phyloP scores from a whole-genome alignment of 2,797 vertebrate genomes.

The Neosilurus hyrtlii region DNA sequence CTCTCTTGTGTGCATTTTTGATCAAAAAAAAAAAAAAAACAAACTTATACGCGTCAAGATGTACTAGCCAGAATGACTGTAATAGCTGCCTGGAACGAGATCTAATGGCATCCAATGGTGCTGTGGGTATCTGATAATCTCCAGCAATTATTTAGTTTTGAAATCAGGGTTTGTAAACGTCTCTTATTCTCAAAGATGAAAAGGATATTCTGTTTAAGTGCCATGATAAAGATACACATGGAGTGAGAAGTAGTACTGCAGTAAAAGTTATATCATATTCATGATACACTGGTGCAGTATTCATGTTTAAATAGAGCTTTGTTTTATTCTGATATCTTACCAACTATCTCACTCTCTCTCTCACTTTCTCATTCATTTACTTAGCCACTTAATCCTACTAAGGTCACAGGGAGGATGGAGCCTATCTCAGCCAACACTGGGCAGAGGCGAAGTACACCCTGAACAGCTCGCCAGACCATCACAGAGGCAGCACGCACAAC shows the following conservation, averaged over 20 bases:
- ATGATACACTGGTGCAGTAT: background rate
- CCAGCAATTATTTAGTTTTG: slow-evolving; percentile 23
- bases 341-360: background rate
- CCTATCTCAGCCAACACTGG: too few species aligned
- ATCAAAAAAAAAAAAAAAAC: slow-evolving; percentile 69
- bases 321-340: background rate
- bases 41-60: slow-evolving; percentile 59
- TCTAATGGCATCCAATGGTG: slow-evolving; percentile 26
- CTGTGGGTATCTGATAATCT: slow-evolving; percentile 42
- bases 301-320: background rate
- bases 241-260: background rate
- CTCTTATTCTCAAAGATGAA: background rate
- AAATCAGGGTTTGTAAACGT: background rate
- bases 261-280: background rate
- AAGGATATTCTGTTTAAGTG: background rate
- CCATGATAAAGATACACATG: background rate
- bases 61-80: slow-evolving; percentile 62
- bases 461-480: too few species aligned
- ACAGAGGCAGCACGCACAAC: too few species aligned
- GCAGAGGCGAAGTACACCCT: too few species aligned
- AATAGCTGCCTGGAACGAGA: slow-evolving; percentile 58
- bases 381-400: too few species aligned
- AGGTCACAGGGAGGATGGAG: too few species aligned
- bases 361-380: too few species aligned
- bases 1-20: slow-evolving; percentile 62